phyloP scores from a whole-genome alignment of 2,797 vertebrate species.

The Sarcoramphus papa region DNA sequence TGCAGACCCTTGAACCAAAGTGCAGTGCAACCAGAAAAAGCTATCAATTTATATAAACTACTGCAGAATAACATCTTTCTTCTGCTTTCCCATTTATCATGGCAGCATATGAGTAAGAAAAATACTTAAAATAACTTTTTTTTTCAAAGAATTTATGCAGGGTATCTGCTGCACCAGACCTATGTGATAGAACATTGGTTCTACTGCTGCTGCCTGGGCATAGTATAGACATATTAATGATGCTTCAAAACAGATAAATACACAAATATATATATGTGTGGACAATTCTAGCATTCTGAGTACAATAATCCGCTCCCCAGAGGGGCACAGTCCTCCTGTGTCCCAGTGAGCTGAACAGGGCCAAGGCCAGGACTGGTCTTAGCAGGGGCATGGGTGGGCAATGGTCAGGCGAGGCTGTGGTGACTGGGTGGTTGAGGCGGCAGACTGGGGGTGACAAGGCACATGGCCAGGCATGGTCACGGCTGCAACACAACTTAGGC shows the following conservation, averaged over 20 bases:
- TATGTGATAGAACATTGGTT: accelerated
- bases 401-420: neutral
- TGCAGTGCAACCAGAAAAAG: neutral
- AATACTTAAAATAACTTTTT: neutral
- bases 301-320: neutral
- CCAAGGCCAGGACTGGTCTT: neutral
- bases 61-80: neutral
- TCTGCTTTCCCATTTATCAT: neutral
- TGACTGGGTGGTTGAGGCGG: neutral
- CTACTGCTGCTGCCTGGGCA: neutral
- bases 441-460: neutral
- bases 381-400: accelerated
- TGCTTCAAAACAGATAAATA: neutral
- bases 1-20: neutral
- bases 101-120: neutral
- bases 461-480: neutral
- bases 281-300: neutral
- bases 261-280: neutral
- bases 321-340: accelerated
- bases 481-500: neutral
- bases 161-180: neutral
- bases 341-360: neutral
- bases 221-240: neutral
- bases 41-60: neutral
- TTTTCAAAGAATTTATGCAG: neutral